Conservation (phyloP, 2,113 vertebrate genomes). For the Calonectris borealis region DNA sequence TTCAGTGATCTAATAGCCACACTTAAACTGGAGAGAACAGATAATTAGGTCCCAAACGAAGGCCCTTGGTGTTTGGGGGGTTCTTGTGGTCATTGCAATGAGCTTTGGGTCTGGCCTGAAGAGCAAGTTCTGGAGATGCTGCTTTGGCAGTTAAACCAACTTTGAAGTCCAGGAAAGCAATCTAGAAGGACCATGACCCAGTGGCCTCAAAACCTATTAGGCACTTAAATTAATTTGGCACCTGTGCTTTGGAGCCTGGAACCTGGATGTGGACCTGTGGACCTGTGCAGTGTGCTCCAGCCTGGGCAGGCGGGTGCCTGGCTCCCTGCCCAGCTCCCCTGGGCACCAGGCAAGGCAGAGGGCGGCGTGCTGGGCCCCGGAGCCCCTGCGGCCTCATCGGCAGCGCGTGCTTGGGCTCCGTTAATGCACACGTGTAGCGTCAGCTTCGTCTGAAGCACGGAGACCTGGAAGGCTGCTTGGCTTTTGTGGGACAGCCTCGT, state of each 20-base stretch:
- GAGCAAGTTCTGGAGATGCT: neutral
- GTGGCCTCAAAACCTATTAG: neutral
- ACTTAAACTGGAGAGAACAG: neutral
- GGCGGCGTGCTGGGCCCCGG: rapidly evolving
- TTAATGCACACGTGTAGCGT: rapidly evolving
- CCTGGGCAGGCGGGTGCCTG: neutral
- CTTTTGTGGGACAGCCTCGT: neutral
- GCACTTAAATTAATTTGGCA: neutral
- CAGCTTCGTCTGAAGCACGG: neutral
- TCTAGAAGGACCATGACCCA: neutral
- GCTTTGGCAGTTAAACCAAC: neutral
- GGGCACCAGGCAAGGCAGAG: rapidly evolving
- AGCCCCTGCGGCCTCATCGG: rapidly evolving
- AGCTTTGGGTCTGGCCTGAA: neutral
- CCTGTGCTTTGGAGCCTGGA: neutral
- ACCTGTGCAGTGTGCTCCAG: neutral
- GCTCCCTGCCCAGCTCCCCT: neutral
- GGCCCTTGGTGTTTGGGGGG: neutral
- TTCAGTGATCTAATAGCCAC: neutral
- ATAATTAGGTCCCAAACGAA: neutral
- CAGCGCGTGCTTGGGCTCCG: rapidly evolving
- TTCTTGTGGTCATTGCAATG: neutral
- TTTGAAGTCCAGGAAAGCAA: neutral
- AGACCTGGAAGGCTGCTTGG: neutral
- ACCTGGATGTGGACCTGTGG: neutral